Percentiles rank a stretch among this genome's conserved stretches.
Conservation (phyloP, 2,888 invertebrate genomes). For the Beris chalybata region DNA sequence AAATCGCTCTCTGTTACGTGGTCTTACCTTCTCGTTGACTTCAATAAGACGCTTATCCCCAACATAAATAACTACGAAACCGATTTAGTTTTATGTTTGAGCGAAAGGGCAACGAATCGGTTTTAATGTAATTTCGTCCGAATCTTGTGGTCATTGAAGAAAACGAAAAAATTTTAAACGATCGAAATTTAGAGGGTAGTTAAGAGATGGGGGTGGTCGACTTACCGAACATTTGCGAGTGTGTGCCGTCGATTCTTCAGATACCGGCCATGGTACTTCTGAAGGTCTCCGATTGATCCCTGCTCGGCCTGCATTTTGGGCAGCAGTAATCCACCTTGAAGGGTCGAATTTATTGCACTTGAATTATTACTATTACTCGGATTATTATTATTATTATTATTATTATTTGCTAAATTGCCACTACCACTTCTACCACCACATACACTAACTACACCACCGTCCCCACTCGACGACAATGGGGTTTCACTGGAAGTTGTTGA, state of each 20-base stretch:
- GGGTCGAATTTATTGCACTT: constrained; percentile 44
- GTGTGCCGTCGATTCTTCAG: constrained; percentile 86
- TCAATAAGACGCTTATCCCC: too few relatives aligned
- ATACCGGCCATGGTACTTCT: constrained; percentile 84
- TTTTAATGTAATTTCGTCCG: background rate
- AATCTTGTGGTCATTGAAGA: background rate
- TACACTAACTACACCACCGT: constrained; percentile 45
- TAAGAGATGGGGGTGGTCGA: constrained; percentile 42
- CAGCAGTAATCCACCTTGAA: constrained; percentile 54
- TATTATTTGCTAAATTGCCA: constrained; percentile 40
- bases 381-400: constrained; percentile 32
- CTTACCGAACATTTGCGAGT: constrained; percentile 91
- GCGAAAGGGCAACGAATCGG: too few relatives aligned
- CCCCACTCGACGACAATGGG: constrained; percentile 41
- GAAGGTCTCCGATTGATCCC: constrained; percentile 86
- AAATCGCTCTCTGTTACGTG: too few relatives aligned
- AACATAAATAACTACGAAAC: too few relatives aligned
- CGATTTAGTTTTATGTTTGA: too few relatives aligned
- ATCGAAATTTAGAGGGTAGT: too few relatives aligned
- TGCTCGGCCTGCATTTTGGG: constrained; percentile 90
- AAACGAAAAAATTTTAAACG: too few relatives aligned
- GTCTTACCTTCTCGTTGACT: too few relatives aligned
- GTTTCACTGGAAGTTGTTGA: constrained; percentile 51
- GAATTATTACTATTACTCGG: constrained; percentile 44
- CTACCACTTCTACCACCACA: constrained; percentile 45